Conservation (phyloP, 2,888 invertebrate species). For the Diaprepes abbreviatus region DNA sequence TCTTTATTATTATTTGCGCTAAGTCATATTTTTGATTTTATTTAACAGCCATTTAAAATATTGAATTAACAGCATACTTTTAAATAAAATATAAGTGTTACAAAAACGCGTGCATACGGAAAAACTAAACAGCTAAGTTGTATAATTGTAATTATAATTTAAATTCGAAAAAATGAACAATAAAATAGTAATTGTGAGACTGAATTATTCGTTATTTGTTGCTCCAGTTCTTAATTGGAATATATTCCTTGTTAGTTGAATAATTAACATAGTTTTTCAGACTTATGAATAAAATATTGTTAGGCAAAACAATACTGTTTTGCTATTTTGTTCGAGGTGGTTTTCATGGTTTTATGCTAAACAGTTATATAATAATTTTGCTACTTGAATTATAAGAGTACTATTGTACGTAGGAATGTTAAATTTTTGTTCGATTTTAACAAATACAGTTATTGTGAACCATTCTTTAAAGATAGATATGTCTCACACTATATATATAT, state of each 20-base stretch:
- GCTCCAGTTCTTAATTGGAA: constrained; percentile 44
- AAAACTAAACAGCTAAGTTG: background rate
- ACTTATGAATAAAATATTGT: constrained; percentile 42
- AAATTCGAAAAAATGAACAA: constrained; percentile 19
- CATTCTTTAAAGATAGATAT: no score
- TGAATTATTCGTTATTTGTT: constrained; percentile 36
- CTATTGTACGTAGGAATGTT: no score
- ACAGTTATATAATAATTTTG: constrained; percentile 39
- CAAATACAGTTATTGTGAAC: no score
- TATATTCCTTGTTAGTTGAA: constrained; percentile 34
- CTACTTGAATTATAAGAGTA: background rate
- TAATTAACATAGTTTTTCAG: constrained; percentile 43
- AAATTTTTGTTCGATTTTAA: no score
- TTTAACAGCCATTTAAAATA: no score
- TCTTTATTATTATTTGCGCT: no score
- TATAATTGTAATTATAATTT: background rate
- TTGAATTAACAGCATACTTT: no score
- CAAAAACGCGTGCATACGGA: background rate
- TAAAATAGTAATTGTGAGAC: constrained; percentile 34
- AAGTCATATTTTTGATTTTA: no score
- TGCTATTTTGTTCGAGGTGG: constrained; percentile 29
- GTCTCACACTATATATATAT: no score
- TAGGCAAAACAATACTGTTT: constrained; percentile 31
- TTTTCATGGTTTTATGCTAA: constrained; percentile 34
- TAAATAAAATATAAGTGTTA: no score